These are phyloP conservation scores for Balearica regulorum DNA, from an alignment of 2,797 vertebrate genomes.

Conservation along the genomic window DNA sequence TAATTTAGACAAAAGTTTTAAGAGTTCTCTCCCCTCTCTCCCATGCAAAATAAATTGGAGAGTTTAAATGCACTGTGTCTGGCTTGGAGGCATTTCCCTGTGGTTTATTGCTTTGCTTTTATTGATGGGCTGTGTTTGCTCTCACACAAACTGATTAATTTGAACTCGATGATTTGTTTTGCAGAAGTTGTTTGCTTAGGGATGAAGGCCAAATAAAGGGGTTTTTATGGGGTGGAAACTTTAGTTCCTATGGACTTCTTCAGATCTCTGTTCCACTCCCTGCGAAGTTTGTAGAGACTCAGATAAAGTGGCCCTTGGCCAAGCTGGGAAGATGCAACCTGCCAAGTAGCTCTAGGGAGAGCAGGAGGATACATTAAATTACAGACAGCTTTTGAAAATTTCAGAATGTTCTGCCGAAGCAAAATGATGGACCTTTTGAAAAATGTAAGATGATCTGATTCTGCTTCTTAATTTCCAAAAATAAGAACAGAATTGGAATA, in stretches of 20 bases:
- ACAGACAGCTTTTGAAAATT: background rate
- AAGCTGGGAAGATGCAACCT: background rate
- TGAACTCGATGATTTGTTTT: background rate
- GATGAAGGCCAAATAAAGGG: background rate
- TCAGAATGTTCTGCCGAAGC: background rate
- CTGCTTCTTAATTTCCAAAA: conserved; percentile 12
- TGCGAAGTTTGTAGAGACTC: background rate
- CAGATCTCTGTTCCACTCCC: background rate
- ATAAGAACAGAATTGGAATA: conserved; percentile 15
- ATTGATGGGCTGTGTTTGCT: conserved; percentile 13
- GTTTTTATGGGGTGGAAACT: background rate
- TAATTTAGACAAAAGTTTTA: conserved; percentile 7
- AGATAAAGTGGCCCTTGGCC: background rate
- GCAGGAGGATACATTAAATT: background rate
- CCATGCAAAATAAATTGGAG: background rate
- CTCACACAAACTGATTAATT: conserved; percentile 27
- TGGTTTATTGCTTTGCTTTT: conserved; percentile 42
- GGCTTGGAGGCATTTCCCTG: conserved; percentile 17
- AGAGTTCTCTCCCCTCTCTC: background rate
- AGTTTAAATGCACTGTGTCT: background rate
- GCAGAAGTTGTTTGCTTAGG: background rate
- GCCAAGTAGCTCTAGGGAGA: background rate
- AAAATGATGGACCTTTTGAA: background rate
- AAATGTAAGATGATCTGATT: background rate
- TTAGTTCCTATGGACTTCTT: background rate